Percentiles rank a stretch among this genome's conserved stretches.
Evolutionary conservation across 2,888 invertebrate genomes (phyloP).

Genomic region (Latheticus oryzae): DNA sequence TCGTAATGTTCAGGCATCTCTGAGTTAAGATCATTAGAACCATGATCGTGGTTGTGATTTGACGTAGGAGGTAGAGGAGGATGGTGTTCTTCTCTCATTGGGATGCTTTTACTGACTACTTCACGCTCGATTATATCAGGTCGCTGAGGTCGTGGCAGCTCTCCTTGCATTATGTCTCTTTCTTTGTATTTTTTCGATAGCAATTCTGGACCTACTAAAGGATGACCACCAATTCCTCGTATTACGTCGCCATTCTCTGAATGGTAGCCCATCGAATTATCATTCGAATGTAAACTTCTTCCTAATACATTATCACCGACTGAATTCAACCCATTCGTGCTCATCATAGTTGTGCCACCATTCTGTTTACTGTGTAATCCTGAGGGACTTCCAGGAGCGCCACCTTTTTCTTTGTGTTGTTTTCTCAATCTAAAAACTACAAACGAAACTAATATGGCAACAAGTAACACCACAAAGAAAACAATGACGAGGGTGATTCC

Average conservation of each 20-base stretch:
- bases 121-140: constrained; percentile 95
- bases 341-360: constrained; percentile 77
- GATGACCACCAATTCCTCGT: constrained; percentile 79
- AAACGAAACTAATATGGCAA: constrained; percentile 91
- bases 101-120: constrained; percentile 85
- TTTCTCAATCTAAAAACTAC: constrained; percentile 90
- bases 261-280: constrained; percentile 77
- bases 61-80: constrained; percentile 82
- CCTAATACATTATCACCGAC: constrained; percentile 78
- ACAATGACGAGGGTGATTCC: constrained; percentile 94
- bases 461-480: constrained; percentile 90
- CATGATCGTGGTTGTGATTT: constrained; percentile 79
- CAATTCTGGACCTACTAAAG: constrained; percentile 86
- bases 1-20: constrained; percentile 94
- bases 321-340: constrained; percentile 74
- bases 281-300: constrained; percentile 76
- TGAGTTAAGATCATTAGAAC: constrained; percentile 79
- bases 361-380: constrained; percentile 84
- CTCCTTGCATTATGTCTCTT: constrained; percentile 78
- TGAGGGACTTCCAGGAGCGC: constrained; percentile 74
- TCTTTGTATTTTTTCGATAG: constrained; percentile 91
- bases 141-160: constrained; percentile 82
- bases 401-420: constrained; percentile 87
- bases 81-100: constrained; percentile 81
- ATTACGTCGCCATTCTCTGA: constrained; percentile 80